Conservation (phyloP, 2,113 vertebrate genomes). For the Syrrhaptes paradoxus region DNA sequence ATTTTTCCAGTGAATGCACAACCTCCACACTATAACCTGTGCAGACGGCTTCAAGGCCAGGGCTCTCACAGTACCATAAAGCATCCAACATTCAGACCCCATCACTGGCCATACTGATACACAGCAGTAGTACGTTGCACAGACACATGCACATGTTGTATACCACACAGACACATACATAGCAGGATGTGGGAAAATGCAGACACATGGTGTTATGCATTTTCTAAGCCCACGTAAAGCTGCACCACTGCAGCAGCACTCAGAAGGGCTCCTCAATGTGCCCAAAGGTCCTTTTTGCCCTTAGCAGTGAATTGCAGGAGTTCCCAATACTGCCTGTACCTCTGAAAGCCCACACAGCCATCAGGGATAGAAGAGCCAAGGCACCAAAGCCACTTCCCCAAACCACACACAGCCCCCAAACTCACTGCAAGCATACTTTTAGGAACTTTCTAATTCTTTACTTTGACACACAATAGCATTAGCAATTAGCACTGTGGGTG, state of each 20-base stretch:
- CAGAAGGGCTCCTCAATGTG: not conserved
- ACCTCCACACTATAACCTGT: not conserved
- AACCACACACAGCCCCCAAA: not conserved
- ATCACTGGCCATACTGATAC: not conserved
- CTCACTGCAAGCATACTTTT: not conserved
- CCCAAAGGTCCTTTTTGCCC: not conserved
- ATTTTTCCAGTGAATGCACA: not conserved
- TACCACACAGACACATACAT: fast-evolving
- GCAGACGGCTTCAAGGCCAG: not conserved
- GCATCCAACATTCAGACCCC: not conserved
- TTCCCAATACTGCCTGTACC: not conserved
- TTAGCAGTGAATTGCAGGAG: not conserved
- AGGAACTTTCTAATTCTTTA: not conserved
- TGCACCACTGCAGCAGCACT: not conserved
- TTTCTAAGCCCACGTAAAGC: not conserved
- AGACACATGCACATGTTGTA: fast-evolving
- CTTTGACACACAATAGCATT: not conserved
- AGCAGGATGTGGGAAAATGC: not conserved
- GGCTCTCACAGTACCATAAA: not conserved
- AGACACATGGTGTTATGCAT: fast-evolving
- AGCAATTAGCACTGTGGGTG: constrained; percentile 1
- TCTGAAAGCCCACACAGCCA: not conserved
- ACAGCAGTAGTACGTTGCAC: fast-evolving
- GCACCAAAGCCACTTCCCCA: not conserved
- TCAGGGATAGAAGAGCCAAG: not conserved